phyloP scores from a whole-genome alignment of 2,797 vertebrate genomes.

The Amblyopsis hoosieri region DNA sequence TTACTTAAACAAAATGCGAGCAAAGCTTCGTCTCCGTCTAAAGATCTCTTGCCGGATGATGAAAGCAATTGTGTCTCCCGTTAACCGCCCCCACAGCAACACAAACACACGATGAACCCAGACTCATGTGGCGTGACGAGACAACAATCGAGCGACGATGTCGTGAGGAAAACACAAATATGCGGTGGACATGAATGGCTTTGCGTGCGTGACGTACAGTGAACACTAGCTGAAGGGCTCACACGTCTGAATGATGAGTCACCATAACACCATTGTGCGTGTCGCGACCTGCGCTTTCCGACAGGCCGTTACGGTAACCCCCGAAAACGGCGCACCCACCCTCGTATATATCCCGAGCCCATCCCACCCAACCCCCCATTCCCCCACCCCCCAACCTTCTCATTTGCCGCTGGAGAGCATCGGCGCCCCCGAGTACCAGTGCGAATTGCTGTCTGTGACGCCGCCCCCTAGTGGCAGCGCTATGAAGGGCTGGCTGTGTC shows the following conservation, averaged over 20 bases:
- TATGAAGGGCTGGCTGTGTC: conserved; percentile 79
- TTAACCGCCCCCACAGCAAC: neutral
- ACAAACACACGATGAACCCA: neutral
- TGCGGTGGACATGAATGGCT: conserved; percentile 35
- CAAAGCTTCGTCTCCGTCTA: too few species aligned
- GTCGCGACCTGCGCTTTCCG: conserved; percentile 43
- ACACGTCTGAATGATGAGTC: conserved; percentile 24
- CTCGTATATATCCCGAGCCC: conserved; percentile 9
- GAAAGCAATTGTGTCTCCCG: neutral
- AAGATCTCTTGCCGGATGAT: conserved; percentile 3
- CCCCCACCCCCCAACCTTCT: conserved; percentile 34
- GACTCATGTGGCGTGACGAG: too few species aligned
- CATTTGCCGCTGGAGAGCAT: conserved; percentile 79
- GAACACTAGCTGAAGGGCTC: conserved; percentile 34
- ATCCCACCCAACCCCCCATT: neutral
- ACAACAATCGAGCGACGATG: neutral
- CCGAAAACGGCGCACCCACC: conserved; percentile 19
- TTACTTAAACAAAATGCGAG: neutral
- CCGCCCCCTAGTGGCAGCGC: conserved; percentile 79
- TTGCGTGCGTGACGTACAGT: conserved; percentile 3
- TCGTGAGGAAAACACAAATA: conserved; percentile 22
- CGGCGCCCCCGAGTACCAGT: conserved; percentile 82
- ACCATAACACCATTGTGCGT: conserved; percentile 14
- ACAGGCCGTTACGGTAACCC: conserved; percentile 27
- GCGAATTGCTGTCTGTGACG: conserved; percentile 79